Conservation (phyloP, 2,888 invertebrate species). For the Neoscelio sp. region DNA sequence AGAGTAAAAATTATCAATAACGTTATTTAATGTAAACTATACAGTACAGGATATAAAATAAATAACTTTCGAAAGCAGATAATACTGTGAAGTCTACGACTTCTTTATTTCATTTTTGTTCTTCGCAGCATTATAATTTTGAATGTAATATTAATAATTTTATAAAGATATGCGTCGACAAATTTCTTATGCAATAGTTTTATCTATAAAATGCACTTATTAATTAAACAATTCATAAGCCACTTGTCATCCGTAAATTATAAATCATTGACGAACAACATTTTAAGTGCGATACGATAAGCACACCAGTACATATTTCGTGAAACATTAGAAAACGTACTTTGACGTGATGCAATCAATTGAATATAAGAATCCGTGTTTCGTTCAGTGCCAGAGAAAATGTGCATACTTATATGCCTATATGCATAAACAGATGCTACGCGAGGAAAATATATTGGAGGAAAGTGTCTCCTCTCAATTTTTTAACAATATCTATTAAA, state of each 20-base stretch:
- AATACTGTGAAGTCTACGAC: neutral
- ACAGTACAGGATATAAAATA: neutral
- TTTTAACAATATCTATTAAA: slow-evolving; percentile 8
- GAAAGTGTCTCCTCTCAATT: neutral
- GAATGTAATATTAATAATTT: neutral
- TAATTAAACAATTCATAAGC: slow-evolving; percentile 23
- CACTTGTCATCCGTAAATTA: slow-evolving; percentile 3
- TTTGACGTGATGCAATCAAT: slow-evolving; percentile 32
- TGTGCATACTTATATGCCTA: slow-evolving; percentile 1
- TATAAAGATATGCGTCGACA: neutral
- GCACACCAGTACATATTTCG: slow-evolving; percentile 8
- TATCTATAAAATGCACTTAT: neutral
- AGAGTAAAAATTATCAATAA: too few species aligned
- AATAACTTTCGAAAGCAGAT: neutral
- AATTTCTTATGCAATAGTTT: neutral
- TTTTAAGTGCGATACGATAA: neutral
- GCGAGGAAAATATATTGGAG: slow-evolving; percentile 16
- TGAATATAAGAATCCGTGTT: slow-evolving; percentile 1
- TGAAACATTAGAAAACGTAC: slow-evolving; percentile 21
- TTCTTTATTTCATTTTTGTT: neutral
- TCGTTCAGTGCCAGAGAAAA: slow-evolving; percentile 21
- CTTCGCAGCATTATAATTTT: neutral
- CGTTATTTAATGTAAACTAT: neutral
- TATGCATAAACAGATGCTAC: slow-evolving; percentile 15
- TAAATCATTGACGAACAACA: slow-evolving; percentile 1